Conservation (phyloP, 2,113 vertebrate genomes). For the Amblyornis subalaris region DNA sequence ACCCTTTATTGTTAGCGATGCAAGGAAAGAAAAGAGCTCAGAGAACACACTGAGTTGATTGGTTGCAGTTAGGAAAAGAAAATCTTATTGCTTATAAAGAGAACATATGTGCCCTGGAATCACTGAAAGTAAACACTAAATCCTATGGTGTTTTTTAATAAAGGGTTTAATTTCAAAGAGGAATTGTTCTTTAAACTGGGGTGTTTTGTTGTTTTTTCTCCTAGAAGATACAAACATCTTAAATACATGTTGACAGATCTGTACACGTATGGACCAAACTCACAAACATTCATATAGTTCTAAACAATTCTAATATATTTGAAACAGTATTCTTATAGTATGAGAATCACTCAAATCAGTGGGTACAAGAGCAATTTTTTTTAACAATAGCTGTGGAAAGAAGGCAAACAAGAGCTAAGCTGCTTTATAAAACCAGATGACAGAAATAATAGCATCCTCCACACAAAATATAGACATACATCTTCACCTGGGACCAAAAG, state of each 20-base stretch:
- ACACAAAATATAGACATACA: not conserved
- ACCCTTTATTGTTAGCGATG: not conserved
- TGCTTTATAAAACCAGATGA: not conserved
- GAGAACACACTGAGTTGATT: not conserved
- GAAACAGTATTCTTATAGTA: not conserved
- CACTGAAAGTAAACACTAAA: not conserved
- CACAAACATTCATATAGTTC: not conserved
- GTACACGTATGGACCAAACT: not conserved
- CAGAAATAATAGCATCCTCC: not conserved
- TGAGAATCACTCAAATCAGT: not conserved
- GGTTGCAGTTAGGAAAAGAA: not conserved
- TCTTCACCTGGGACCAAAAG: not conserved
- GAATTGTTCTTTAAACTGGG: not conserved
- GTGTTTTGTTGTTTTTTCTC: not conserved
- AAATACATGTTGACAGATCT: not conserved
- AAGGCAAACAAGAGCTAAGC: not conserved
- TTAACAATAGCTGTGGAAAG: not conserved
- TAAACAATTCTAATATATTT: not conserved
- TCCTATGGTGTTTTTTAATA: not conserved
- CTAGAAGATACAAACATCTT: not conserved
- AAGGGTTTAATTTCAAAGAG: not conserved
- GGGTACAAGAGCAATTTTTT: not conserved
- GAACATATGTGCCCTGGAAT: not conserved
- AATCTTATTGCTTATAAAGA: not conserved
- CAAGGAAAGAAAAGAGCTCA: not conserved